A percentile compares a stretch with the other conserved stretches of the same genome.
Evolutionary conservation across 2,888 invertebrate genomes (phyloP).

Genomic region (Liposcelis brunnea): DNA sequence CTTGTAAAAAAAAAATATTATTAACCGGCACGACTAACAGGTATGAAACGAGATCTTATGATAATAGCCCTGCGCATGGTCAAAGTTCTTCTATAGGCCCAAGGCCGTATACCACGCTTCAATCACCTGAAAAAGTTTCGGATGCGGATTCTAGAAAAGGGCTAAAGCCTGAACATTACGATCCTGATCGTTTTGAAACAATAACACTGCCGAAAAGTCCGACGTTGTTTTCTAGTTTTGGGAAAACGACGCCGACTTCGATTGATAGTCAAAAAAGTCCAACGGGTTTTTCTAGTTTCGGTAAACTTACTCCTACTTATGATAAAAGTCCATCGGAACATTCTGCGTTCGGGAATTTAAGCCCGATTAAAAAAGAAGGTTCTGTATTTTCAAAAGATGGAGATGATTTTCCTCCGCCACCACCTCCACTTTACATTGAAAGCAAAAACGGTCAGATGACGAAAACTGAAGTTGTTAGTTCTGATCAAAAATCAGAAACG

Average conservation of each 20-base stretch:
- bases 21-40: not conserved
- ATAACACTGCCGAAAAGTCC: not conserved
- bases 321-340: not conserved
- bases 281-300: conserved; percentile 1
- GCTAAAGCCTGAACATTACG: not conserved
- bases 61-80: conserved; percentile 1
- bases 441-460: too few species aligned
- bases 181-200: not conserved
- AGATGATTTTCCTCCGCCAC: too few species aligned
- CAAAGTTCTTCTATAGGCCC: not conserved
- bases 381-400: too few species aligned
- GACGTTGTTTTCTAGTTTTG: not conserved
- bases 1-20: too few species aligned
- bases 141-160: not conserved
- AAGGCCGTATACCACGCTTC: not conserved
- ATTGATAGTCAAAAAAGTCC: too few species aligned
- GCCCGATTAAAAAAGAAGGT: not conserved
- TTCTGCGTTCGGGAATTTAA: not conserved
- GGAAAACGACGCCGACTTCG: not conserved
- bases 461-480: too few species aligned
- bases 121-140: conserved; percentile 4
- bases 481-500: too few species aligned
- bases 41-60: conserved; percentile 4
- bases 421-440: too few species aligned
- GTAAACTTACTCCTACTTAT: not conserved